Evolutionary conservation across 2,113 vertebrate species (phyloP), one percentile per base, ranked within the genome.

Genomic region (Xiphorhynchus elegans): DNA sequence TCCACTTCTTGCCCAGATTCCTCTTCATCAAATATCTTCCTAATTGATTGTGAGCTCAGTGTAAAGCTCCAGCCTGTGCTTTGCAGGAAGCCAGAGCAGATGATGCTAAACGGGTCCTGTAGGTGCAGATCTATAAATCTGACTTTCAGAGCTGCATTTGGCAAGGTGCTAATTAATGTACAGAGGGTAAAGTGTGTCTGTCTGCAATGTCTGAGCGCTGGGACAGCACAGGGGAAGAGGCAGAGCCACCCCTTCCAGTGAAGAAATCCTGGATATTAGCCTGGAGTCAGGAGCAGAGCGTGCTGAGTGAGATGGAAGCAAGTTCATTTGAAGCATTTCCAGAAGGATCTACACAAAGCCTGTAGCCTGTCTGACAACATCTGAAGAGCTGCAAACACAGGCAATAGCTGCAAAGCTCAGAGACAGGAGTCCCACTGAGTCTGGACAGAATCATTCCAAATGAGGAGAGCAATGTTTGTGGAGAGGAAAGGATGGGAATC

Each of bases 401-500:
- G 23, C 84, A 52, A 89, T 74, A 64, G 70, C 81, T 93, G 91
- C 91, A 75, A 69, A 86, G 63, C 87, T 50, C 78, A 2, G 92
- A 84, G 91, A 91, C 63, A 55, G 72, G 85, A 95, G 68, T 60
- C 93, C 93, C 80, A 44, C 72, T 7, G 60, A 79, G 94, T 66
- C 83, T 84, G 90, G 85, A 75, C 31, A 4, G 59, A 88, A 56
- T 52, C 63, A 44, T 59, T 74, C 86, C 76, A 52, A 70, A 72
- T 1, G 31, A 90, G 75, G 73, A 84, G 70, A 94, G 73, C 78
- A 28, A 29, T 55, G 85, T 85, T 79, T 91, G 73, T 63, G 75
- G 59, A 40, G 72, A 93, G 94, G 81, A 85, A 89, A 89, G 74
- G 90, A 95, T 66, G 91, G 95, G 78, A 95, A 91, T 84, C 74